Base-by-base conservation (phyloP, 2,888 invertebrate species). In the Temnothorax unifasciatus region DNA sequence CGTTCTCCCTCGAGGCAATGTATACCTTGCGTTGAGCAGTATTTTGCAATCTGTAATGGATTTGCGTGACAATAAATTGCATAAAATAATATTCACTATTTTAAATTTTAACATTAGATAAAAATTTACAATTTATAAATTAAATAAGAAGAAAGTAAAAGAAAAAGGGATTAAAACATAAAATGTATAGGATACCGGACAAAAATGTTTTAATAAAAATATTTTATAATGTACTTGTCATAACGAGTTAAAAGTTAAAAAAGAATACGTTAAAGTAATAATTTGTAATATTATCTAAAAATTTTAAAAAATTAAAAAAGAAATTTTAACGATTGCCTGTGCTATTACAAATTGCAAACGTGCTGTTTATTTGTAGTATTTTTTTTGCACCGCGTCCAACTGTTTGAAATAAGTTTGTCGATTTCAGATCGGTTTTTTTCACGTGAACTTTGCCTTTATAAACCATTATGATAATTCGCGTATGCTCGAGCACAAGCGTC, bases 341-440 rank as follows among this genome's bases (percentile, higher is more conserved):
- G 3, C 21, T 44, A 57, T 6, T 21, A 21, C 11, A 59, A n/a
- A 69, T 44, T 77, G 57, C 29, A 68, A 68, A 9, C 18, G 44
- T 44, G 13, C n/a, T 59, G 69, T 69, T 77, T 76, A 77, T 68
- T 68, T 29, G 21, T 59, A 41, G 38, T 41, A 64, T 47, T 59
- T 74, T 73, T 41, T 25, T 44, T 68, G 73, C 50, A 50, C 3
- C 6, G 21, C 13, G n/a, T 69, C 5, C 44, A 57, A 44, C 41
- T 79, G 21, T 69, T 71, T 69, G 34, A 69, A 69, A 69, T 57
- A 57, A 47, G 59, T 59, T 79, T 71, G 47, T 79, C 73, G 71
- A 79, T 79, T 69, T 15, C 18, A 44, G 13, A 21, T 44, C 8
- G 25, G 21, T 71, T 79, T 79, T 79, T 38, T 79, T 29, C 18